These are phyloP conservation scores for Grammomys surdaster DNA, from an alignment of 2,113 vertebrate species.

Conservation along the genomic window DNA sequence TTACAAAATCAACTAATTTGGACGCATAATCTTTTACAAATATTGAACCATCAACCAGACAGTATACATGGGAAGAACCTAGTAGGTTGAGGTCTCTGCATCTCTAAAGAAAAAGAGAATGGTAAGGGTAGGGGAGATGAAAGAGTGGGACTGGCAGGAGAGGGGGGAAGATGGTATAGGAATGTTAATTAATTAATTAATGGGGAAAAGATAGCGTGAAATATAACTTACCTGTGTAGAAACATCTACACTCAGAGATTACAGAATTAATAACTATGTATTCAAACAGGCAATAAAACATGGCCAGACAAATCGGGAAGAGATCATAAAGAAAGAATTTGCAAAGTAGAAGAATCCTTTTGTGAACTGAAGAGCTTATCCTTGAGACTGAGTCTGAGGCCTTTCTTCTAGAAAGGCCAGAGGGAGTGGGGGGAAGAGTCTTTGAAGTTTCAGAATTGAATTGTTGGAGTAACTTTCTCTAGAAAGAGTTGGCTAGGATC, in stretches of 20 bases:
- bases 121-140: too few relatives aligned
- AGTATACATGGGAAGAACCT: too few relatives aligned
- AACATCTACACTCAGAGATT: background rate
- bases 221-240: background rate
- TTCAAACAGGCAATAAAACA: background rate
- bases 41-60: too few relatives aligned
- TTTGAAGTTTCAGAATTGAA: background rate
- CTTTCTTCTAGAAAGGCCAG: background rate
- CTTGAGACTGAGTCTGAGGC: background rate
- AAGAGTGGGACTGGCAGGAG: too few relatives aligned
- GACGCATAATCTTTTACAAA: too few relatives aligned
- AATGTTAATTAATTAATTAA: too few relatives aligned
- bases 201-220: background rate
- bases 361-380: background rate
- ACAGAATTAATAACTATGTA: background rate
- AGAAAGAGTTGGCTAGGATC: too few relatives aligned
- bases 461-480: background rate
- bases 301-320: background rate
- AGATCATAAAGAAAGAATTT: background rate
- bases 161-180: too few relatives aligned
- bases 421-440: background rate
- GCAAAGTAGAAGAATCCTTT: background rate
- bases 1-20: too few relatives aligned
- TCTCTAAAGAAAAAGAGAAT: too few relatives aligned
- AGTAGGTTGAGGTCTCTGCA: too few relatives aligned